Evolutionary conservation across 35 echinoderm and acorn worm genomes (phyloP), one percentile per base, ranked within the genome.

Genomic region (Patiria miniata): DNA sequence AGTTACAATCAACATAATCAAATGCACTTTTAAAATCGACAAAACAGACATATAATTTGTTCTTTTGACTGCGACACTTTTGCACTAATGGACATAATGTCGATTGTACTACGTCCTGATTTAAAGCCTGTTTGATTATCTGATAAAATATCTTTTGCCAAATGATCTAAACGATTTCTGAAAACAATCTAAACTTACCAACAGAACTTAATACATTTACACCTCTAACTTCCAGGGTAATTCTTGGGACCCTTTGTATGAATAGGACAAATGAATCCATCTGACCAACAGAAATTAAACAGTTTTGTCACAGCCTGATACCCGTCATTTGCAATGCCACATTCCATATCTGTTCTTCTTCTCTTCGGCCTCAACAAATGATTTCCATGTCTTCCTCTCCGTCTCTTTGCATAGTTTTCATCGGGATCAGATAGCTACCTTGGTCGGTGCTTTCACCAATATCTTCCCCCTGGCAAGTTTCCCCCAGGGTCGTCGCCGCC

Each of bases 121-220:
- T 56, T 56, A 56, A 56, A 56, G 14, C 53, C 0, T 56, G 53
- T 56, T n/a, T 56, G 53, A 56, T 56, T 56, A 56, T 56, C 53
- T 17, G 3, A 17, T 56, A 56, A 56, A 12, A 56, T n/a, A 56
- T 56, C 53, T 56, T 56, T 56, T 17, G 3, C 53, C 53, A 12
- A 56, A 56, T 56, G 53, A 56, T 56, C 53, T 56, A 56, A n/a
- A 56, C 53, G 53, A 56, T 56, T 56, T 56, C 53, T 56, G 53
- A 56, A 56, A 3, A 56, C 53, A 56, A 56, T 56, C 53, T 56
- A n/a, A 56, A 56, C 2, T 56, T 56, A 56, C 53, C 53, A n/a
- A 56, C 53, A 56, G 53, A 56, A 56, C 53, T 56, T 56, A 56
- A 56, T n/a, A 56, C 14, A 56, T 56, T 56, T 17, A 3, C 53